These are phyloP conservation scores for Nephotettix cincticeps DNA, from an alignment of 1,140 invertebrate genomes.

Conservation along the genomic window DNA sequence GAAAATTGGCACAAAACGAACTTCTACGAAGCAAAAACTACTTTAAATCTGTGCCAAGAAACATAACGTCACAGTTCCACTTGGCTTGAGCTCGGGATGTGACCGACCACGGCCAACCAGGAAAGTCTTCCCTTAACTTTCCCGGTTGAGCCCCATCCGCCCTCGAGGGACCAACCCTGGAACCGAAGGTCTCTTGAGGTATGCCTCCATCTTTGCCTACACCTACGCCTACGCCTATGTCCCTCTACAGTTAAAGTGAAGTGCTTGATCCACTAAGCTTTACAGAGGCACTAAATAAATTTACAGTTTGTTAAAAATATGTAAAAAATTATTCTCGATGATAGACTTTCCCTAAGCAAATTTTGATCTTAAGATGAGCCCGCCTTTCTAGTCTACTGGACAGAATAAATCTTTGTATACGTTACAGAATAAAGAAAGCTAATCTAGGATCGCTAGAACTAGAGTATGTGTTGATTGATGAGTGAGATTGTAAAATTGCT, in stretches of 20 bases:
- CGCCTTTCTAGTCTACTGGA: neutral
- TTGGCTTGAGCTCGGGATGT: neutral
- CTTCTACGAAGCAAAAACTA: conserved; percentile 16
- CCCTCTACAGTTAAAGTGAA: neutral
- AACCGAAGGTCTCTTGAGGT: neutral
- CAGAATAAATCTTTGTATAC: conserved; percentile 11
- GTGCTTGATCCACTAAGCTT: neutral
- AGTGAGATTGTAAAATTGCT: conserved; percentile 15
- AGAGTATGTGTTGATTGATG: neutral
- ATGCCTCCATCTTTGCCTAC: neutral
- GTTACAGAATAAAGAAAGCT: conserved; percentile 17
- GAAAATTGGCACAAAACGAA: conserved; percentile 16
- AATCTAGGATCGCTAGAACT: conserved; percentile 1
- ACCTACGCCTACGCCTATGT: neutral
- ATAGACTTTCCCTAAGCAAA: conserved; percentile 12
- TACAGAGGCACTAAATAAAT: conserved; percentile 22
- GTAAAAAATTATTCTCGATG: conserved; percentile 13
- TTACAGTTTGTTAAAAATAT: conserved; percentile 22
- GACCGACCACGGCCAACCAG: conserved; percentile 19
- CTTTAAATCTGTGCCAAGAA: neutral
- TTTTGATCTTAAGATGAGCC: conserved; percentile 20
- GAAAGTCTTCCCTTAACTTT: conserved; percentile 30
- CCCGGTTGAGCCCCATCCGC: conserved; percentile 19
- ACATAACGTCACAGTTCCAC: neutral
- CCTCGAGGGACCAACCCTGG: neutral